Percentiles rank a stretch among this genome's conserved stretches.
Evolutionary conservation across 1,140 invertebrate genomes (phyloP).

Genomic region (Streblospio benedicti): DNA sequence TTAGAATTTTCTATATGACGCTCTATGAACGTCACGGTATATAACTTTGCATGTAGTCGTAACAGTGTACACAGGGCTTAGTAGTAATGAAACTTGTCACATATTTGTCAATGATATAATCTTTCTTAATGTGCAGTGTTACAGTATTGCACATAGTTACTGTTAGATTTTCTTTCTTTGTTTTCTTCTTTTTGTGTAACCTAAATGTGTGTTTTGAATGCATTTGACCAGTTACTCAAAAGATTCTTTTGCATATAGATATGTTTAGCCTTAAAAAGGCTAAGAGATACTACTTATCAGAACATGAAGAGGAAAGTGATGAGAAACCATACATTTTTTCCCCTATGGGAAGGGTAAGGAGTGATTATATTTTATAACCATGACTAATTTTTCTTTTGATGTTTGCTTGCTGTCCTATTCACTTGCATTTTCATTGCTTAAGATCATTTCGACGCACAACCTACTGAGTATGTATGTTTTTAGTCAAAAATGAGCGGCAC

Average conservation of each 20-base stretch:
- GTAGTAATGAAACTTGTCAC: not conserved
- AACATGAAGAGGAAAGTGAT: not conserved
- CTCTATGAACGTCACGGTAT: too few relatives aligned
- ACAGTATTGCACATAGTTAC: not conserved
- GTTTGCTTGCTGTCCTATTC: not conserved
- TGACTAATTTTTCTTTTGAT: not conserved
- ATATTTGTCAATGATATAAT: not conserved
- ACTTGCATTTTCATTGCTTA: not conserved
- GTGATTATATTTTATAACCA: not conserved
- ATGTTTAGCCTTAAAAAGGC: not conserved
- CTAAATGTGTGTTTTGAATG: not conserved
- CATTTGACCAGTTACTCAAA: not conserved
- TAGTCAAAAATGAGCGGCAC: too few relatives aligned
- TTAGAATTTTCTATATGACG: too few relatives aligned
- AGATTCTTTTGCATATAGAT: constrained; percentile 3
- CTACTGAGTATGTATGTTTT: too few relatives aligned
- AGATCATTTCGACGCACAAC: too few relatives aligned
- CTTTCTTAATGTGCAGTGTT: not conserved
- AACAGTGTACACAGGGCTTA: not conserved
- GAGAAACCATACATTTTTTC: constrained; percentile 1
- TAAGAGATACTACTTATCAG: not conserved
- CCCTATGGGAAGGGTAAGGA: not conserved
- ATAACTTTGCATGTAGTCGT: too few relatives aligned
- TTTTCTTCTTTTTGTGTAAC: not conserved
- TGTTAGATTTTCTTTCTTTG: not conserved